Percentiles rank a stretch among this genome's conserved stretches.
These are phyloP conservation scores for Glaucopsyche alexis DNA, from an alignment of 2,888 invertebrate species.

Conservation along the genomic window DNA sequence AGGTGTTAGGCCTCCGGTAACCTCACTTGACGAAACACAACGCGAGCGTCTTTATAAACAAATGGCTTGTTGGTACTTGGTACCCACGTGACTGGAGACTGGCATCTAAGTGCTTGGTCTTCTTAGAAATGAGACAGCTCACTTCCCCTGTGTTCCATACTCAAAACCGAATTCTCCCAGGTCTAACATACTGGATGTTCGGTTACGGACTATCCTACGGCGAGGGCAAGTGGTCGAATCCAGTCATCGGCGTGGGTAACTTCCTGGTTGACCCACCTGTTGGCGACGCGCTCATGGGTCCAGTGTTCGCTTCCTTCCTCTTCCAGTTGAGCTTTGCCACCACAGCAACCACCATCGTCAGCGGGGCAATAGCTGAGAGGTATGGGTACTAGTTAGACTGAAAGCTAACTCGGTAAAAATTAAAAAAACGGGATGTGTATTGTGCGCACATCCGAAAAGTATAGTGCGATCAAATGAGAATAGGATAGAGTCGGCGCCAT, in stretches of 20 bases:
- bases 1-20: too few species aligned
- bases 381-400: slow-evolving; percentile 48
- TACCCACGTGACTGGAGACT: too few species aligned
- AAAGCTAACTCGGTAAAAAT: background rate
- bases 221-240: slow-evolving; percentile 74
- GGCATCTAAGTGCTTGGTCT: too few species aligned
- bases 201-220: slow-evolving; percentile 87
- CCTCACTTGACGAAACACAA: too few species aligned
- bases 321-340: slow-evolving; percentile 96
- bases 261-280: slow-evolving; percentile 89
- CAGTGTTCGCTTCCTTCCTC: slow-evolving; percentile 91
- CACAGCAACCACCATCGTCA: slow-evolving; percentile 94
- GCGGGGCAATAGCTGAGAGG: slow-evolving; percentile 97
- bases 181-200: slow-evolving; percentile 96
- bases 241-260: slow-evolving; percentile 91
- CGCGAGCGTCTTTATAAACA: too few species aligned
- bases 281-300: slow-evolving; percentile 89
- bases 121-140: too few species aligned
- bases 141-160: too few species aligned
- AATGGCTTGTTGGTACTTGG: too few species aligned
- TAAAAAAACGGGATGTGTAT: background rate
- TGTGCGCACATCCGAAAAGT: background rate
- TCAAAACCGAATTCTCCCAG: slow-evolving; percentile 53
- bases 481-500: too few species aligned
- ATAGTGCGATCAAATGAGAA: too few species aligned